Evolutionary conservation across 2,113 vertebrate genomes (phyloP).

Genomic region (Callionymus lyra): DNA sequence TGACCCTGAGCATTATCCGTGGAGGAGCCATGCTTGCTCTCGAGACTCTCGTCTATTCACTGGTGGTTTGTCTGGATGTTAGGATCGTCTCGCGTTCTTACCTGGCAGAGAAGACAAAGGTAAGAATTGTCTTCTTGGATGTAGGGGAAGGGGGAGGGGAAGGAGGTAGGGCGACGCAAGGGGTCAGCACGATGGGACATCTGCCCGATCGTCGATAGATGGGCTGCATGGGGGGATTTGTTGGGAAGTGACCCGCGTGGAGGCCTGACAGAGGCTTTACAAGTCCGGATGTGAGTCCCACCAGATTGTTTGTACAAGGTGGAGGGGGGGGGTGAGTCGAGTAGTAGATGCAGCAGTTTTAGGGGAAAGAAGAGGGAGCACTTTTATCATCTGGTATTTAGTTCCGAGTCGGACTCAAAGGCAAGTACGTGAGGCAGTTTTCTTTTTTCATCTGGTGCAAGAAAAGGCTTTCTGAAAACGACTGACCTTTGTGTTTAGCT

Average conservation of each 20-base stretch:
- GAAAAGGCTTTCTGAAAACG: conserved; percentile 4
- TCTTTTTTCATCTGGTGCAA: too few relatives aligned
- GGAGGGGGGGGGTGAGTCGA: conserved; percentile 8
- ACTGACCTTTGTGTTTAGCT: conserved; percentile 21
- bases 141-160: conserved; percentile 6
- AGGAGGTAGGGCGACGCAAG: conserved; percentile 10
- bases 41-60: not conserved
- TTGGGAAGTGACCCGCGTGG: conserved; percentile 11
- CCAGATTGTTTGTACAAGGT: conserved; percentile 16
- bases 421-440: conserved; percentile 21
- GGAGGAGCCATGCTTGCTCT: conserved; percentile 22
- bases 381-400: conserved; percentile 54
- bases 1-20: conserved; percentile 28
- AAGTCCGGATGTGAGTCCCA: conserved; percentile 27
- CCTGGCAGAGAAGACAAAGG: conserved; percentile 36
- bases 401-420: conserved; percentile 44
- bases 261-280: conserved; percentile 13
- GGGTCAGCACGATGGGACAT: conserved; percentile 21
- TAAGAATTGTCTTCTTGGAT: conserved; percentile 30
- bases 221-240: conserved; percentile 20
- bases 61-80: conserved; percentile 5
- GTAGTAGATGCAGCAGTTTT: not conserved
- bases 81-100: conserved; percentile 14
- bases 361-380: conserved; percentile 21
- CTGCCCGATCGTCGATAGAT: conserved; percentile 24